These are phyloP conservation scores for Drosophila paracracens DNA, from an alignment of 2,888 invertebrate species.

Conservation along the genomic window DNA sequence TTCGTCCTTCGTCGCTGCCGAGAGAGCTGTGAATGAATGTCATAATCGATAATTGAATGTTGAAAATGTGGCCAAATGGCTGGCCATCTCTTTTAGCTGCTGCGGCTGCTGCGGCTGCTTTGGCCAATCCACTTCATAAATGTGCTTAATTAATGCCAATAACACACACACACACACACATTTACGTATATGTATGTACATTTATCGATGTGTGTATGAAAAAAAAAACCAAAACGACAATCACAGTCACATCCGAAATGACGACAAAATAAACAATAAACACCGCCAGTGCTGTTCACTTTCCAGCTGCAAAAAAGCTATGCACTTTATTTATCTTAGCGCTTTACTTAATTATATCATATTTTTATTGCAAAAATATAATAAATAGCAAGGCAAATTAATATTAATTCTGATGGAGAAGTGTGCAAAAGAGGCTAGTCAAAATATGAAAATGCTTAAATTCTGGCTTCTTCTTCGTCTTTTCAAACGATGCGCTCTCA, in stretches of 20 bases:
- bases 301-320: not conserved
- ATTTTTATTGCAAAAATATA: not conserved
- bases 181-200: not conserved
- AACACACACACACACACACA: constrained; percentile 53
- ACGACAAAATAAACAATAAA: constrained; percentile 67
- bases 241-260: constrained; percentile 71
- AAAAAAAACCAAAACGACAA: constrained; percentile 57
- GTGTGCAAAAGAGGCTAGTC: not conserved
- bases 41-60: constrained; percentile 80
- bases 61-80: constrained; percentile 55
- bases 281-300: constrained; percentile 1
- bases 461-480: not conserved
- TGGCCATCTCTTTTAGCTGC: constrained; percentile 20
- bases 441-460: not conserved
- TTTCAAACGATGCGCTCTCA: not conserved
- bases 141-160: constrained; percentile 78
- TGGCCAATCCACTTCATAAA: constrained; percentile 56
- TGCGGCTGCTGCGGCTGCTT: constrained; percentile 14
- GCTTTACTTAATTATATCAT: not conserved
- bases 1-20: constrained; percentile 44
- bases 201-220: constrained; percentile 8
- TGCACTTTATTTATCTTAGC: not conserved
- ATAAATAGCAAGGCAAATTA: not conserved
- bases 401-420: not conserved
- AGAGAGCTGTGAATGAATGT: constrained; percentile 76